These are phyloP conservation scores for Orthosia gothica DNA, from an alignment of 2,888 invertebrate species.

Conservation along the genomic window DNA sequence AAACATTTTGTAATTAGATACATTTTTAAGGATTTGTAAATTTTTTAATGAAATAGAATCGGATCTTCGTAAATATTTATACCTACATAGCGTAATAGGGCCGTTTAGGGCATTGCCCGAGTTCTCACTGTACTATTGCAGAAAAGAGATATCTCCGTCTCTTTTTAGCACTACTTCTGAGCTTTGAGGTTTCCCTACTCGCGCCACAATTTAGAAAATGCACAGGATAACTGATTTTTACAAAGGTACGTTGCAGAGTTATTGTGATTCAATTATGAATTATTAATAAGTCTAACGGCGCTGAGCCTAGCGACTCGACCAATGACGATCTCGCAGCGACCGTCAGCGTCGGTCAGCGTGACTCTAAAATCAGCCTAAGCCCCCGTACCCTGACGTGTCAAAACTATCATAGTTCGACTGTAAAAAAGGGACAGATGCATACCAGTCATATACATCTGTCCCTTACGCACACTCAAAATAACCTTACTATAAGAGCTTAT, in stretches of 20 bases:
- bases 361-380: too few species aligned
- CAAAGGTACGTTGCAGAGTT: constrained; percentile 30
- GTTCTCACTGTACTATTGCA: background rate
- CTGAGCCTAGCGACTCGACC: too few species aligned
- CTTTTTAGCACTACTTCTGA: constrained; percentile 4
- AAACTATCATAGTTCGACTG: too few species aligned
- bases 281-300: too few species aligned
- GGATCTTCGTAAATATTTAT: constrained; percentile 51
- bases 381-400: too few species aligned
- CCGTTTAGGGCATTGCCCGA: background rate
- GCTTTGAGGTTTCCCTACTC: constrained; percentile 15
- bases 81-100: constrained; percentile 35
- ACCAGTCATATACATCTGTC: too few species aligned
- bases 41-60: constrained; percentile 43
- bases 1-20: constrained; percentile 65
- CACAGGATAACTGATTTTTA: background rate
- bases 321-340: too few species aligned
- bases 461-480: too few species aligned
- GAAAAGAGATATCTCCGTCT: constrained; percentile 17
- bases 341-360: too few species aligned
- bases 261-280: constrained; percentile 48
- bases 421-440: too few species aligned
- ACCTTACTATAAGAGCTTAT: too few species aligned
- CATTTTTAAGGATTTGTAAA: constrained; percentile 63
- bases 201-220: constrained; percentile 14